Percentiles rank a stretch among this genome's conserved stretches.
Evolutionary conservation across 2,113 vertebrate species (phyloP).

Genomic region (Oncorhynchus gorbuscha): DNA sequence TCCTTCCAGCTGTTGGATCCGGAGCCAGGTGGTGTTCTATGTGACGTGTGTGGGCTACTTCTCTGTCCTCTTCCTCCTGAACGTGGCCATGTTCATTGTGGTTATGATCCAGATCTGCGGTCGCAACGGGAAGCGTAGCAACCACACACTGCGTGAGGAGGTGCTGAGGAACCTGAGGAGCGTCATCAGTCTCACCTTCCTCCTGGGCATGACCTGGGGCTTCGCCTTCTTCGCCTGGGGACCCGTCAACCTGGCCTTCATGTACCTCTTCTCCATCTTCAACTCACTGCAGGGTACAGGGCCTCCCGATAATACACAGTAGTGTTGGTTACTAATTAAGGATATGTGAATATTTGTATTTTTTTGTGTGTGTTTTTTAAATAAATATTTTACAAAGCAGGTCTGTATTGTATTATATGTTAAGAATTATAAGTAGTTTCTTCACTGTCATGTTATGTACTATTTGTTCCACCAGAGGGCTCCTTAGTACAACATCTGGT

Average conservation of each 20-base stretch:
- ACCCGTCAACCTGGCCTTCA: conserved; percentile 81
- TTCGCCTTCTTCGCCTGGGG: conserved; percentile 94
- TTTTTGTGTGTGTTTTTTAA: no score
- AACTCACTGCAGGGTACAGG: conserved; percentile 89
- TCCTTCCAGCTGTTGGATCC: conserved; percentile 91
- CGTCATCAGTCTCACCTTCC: conserved; percentile 76
- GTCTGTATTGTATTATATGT: no score
- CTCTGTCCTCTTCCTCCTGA: conserved; percentile 89
- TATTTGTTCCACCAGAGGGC: conserved; percentile 27
- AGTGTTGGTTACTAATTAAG: no score
- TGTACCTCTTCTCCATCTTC: conserved; percentile 92
- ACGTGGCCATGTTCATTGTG: conserved; percentile 96
- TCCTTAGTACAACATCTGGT: conserved; percentile 2
- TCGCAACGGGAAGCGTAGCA: conserved; percentile 92
- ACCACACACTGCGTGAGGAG: conserved; percentile 86
- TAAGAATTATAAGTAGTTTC: no score
- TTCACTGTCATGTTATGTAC: no score
- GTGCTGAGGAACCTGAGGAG: conserved; percentile 90
- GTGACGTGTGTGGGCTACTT: conserved; percentile 89
- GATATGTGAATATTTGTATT: no score
- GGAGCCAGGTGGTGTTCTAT: conserved; percentile 79
- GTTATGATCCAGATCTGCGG: conserved; percentile 98
- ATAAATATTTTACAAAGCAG: no score
- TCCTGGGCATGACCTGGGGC: conserved; percentile 96
- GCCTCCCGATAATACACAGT: no score